Conservation (phyloP, 2,797 vertebrate genomes). For the Acipenser ruthenus region DNA sequence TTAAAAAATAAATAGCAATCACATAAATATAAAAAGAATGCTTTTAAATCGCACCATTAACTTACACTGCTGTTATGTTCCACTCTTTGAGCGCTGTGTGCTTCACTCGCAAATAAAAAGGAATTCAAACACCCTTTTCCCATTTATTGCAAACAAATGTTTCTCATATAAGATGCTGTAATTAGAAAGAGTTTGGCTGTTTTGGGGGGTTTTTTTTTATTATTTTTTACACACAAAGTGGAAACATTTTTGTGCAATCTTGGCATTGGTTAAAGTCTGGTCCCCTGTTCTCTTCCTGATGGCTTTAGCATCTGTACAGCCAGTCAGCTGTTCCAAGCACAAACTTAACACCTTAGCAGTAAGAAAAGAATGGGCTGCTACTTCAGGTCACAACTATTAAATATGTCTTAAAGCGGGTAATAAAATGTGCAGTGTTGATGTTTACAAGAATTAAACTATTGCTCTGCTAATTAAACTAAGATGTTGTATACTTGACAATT, state of each 20-base stretch:
- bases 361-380: too few relatives aligned
- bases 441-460: too few relatives aligned
- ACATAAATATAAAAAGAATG: conserved; percentile 34
- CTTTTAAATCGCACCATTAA: conserved; percentile 23
- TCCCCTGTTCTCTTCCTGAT: neutral
- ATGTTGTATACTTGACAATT: too few relatives aligned
- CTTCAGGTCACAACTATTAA: too few relatives aligned
- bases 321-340: too few relatives aligned
- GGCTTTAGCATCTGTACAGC: too few relatives aligned
- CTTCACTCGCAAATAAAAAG: neutral
- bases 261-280: neutral
- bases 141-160: conserved; percentile 1
- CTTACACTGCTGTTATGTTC: conserved; percentile 46
- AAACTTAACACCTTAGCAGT: too few relatives aligned
- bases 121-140: neutral
- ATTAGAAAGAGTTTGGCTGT: conserved; percentile 14
- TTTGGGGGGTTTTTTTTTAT: conserved; percentile 25
- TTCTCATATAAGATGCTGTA: neutral
- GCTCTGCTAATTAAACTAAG: too few relatives aligned
- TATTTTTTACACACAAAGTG: conserved; percentile 15
- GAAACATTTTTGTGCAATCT: too few relatives aligned
- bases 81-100: conserved; percentile 31
- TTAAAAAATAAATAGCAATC: conserved; percentile 28
- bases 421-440: too few relatives aligned
- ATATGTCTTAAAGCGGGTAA: too few relatives aligned